phyloP scores from a whole-genome alignment of 2,797 vertebrate genomes.

The Paramormyrops hopkinsi region DNA sequence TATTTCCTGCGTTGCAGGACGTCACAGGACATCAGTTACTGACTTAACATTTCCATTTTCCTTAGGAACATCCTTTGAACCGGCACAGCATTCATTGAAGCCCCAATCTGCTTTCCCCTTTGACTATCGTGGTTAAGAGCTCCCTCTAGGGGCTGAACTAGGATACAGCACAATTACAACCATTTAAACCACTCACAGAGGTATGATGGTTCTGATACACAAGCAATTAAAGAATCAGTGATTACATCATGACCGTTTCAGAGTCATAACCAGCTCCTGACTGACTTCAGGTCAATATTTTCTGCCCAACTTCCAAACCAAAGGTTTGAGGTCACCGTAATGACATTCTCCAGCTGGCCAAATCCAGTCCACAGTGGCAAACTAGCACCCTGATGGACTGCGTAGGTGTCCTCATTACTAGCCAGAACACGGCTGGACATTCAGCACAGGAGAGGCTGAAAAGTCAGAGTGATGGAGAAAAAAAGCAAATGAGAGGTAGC shows the following conservation, averaged over 20 bases:
- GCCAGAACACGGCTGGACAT: not conserved
- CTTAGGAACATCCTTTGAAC: not conserved
- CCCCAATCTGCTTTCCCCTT: not conserved
- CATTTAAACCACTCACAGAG: not conserved
- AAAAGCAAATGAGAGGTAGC: not conserved
- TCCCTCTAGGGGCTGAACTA: not conserved
- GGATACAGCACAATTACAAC: not conserved
- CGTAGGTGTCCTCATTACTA: not conserved
- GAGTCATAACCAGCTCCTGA: not conserved
- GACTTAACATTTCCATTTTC: not conserved
- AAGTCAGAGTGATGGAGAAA: not conserved
- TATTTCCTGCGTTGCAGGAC: not conserved
- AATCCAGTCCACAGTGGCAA: not conserved
- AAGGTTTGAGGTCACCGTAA: not conserved
- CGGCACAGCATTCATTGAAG: not conserved
- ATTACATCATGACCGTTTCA: not conserved
- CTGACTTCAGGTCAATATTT: not conserved
- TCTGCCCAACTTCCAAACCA: not conserved
- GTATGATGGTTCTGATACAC: not conserved
- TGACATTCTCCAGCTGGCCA: not conserved
- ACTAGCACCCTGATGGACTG: not conserved
- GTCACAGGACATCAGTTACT: not conserved
- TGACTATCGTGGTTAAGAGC: not conserved
- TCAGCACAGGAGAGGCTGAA: not conserved
- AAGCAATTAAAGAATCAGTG: not conserved